Base-by-base conservation (phyloP, 2,888 invertebrate species). In the Dynastes maya region DNA sequence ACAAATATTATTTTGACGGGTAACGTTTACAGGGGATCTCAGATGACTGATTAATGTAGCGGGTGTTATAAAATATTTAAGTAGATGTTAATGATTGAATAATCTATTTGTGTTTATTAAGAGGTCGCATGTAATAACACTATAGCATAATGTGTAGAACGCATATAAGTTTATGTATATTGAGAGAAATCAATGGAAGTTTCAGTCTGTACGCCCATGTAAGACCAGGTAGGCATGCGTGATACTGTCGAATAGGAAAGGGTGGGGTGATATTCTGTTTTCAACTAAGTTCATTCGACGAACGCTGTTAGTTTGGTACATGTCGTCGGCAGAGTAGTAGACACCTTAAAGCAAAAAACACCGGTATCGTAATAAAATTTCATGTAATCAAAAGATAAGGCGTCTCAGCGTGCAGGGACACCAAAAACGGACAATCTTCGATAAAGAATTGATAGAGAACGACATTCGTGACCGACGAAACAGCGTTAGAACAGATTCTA, bases 221-320 rank as follows among this genome's bases (percentile, higher is more conserved):
- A 75, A n/a, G 11, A 78, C 64, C 79, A 81, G 80, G 82, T 81
- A 79, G 55, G 76, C 78, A 70, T 81, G 82, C 81, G 82, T 82
- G 72, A n/a, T 77, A 29, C 55, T 51, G 53, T 6, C 37, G n/a
- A 16, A 49, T 16, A 63, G 40, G 29, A 53, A 71, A 72, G 83
- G 83, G 83, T 83, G 83, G 83, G 83, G 83, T 83, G 80, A 80
- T 49, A 74, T 22, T 68, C 68, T 67, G 74, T 58, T 78, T 72
- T 78, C 67, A 65, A 76, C 65, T 8, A 51, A 75, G 74, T 75
- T 61, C 75, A 78, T 78, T 75, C 75, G 16, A 64, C 67, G 55
- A 75, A 75, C 45, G 75, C 40, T 58, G 64, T 78, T 74, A 74
- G 55, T 67, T 67, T 68, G 67, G 64, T 65, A 61, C 32, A 55